phyloP scores from a whole-genome alignment of 2,113 vertebrate genomes.

The Tichodroma muraria region DNA sequence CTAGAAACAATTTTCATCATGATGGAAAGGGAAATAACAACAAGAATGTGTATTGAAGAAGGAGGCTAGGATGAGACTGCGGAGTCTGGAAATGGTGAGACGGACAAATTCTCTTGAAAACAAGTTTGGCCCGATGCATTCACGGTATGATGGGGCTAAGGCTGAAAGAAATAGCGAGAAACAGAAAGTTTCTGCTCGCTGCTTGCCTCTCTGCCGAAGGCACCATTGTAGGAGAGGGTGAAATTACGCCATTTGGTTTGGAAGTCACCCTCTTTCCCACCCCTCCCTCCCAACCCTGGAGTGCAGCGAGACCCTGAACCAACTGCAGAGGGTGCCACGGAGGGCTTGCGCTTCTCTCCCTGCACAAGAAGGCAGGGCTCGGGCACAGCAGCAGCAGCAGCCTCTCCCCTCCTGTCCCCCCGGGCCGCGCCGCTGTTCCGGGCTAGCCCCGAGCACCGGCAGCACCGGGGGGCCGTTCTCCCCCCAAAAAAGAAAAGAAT shows the following conservation, averaged over 20 bases:
- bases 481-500: background rate
- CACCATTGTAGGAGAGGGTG: background rate
- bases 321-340: background rate
- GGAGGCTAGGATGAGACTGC: background rate
- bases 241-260: background rate
- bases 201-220: background rate
- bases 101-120: background rate
- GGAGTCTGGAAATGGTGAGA: background rate
- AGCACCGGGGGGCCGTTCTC: background rate
- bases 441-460: background rate
- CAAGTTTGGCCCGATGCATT: background rate
- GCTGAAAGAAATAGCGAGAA: background rate
- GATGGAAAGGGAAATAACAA: background rate
- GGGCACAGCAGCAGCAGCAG: background rate
- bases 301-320: background rate
- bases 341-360: background rate
- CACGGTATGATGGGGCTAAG: background rate
- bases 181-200: background rate
- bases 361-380: background rate
- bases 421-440: background rate
- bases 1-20: background rate
- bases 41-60: accelerated
- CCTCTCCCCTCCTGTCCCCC: background rate
- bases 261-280: background rate
- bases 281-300: too few relatives aligned